phyloP scores from a whole-genome alignment of 1,140 invertebrate genomes.

The Pogonomyrmex californicus region DNA sequence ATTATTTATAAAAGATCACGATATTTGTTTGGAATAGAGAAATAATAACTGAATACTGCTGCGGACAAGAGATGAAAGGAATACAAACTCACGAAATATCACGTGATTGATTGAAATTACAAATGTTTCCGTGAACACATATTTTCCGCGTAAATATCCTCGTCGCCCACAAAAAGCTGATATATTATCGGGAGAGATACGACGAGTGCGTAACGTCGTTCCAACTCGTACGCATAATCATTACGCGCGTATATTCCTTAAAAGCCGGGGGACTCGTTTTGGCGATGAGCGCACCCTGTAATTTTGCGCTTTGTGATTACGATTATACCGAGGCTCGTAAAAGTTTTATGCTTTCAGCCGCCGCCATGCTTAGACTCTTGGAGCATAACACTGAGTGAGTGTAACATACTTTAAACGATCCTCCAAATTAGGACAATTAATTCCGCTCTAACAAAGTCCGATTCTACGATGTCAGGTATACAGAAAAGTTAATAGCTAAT shows the following conservation, averaged over 20 bases:
- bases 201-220: conserved; percentile 35
- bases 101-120: background rate
- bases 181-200: conserved; percentile 22
- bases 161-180: conserved; percentile 12
- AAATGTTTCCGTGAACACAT: conserved; percentile 11
- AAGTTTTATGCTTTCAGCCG: conserved; percentile 50
- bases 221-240: conserved; percentile 28
- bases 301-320: conserved; percentile 73
- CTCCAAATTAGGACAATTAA: background rate
- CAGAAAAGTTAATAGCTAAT: background rate
- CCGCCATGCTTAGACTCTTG: conserved; percentile 12
- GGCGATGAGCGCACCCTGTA: conserved; percentile 64
- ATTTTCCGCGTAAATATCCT: conserved; percentile 23
- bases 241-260: conserved; percentile 30
- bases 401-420: background rate
- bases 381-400: background rate
- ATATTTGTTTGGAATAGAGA: no score
- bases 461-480: background rate
- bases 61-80: background rate
- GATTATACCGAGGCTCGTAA: conserved; percentile 67
- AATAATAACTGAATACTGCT: no score
- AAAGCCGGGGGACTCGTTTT: conserved; percentile 24
- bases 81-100: background rate
- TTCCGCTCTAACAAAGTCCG: background rate
- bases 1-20: background rate